Evolutionary conservation across 2,797 vertebrate genomes (phyloP), one percentile per base, ranked within the genome.

Genomic region (Epinephelus awoara): DNA sequence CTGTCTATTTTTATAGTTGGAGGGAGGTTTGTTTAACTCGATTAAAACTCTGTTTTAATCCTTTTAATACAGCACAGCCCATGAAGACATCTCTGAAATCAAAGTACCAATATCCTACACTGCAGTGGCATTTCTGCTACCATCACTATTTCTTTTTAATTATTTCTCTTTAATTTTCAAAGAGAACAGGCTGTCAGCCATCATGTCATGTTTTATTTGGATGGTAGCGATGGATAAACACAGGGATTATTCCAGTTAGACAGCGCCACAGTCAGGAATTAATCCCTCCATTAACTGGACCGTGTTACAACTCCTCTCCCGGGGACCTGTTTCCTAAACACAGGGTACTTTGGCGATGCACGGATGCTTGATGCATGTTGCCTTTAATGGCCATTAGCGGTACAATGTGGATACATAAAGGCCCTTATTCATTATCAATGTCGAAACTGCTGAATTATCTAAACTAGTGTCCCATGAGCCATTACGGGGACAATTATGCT

Each of bases 241-340:
- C 73, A 68, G 80, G 88, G 85, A 92, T 92, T 86, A 91, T 77
- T 83, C 46, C 67, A 66, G 77, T 85, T 85, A 80, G 78, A 88
- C 66, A 75, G 86, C 63, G 18, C 64, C 72, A 68, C 79, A 83
- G 87, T 62, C 74, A 88, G 75, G 82, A 92, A 92, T 89, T 83
- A 91, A 92, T 92, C 90, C 86, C 83, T 79, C 81, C 86, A 90
- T 92, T 91, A 92, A 92, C 84, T 87, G 84, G 89, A 89, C 87
- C 56, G 40, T 83, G 85, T 88, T 81, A 80, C 87, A 83, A 42
- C 68, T 66, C 78, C 55, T 86, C 84, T 88, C 82, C 72, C 0
- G 64, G 77, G 88, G 87, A 75, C 56, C 50, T 76, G 52, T 80
- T 91, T 91, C 75, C 87, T 88, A 91, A 92, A 91, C 83, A 82